phyloP scores from a whole-genome alignment of 2,113 vertebrate genomes.

The Polypterus senegalus region DNA sequence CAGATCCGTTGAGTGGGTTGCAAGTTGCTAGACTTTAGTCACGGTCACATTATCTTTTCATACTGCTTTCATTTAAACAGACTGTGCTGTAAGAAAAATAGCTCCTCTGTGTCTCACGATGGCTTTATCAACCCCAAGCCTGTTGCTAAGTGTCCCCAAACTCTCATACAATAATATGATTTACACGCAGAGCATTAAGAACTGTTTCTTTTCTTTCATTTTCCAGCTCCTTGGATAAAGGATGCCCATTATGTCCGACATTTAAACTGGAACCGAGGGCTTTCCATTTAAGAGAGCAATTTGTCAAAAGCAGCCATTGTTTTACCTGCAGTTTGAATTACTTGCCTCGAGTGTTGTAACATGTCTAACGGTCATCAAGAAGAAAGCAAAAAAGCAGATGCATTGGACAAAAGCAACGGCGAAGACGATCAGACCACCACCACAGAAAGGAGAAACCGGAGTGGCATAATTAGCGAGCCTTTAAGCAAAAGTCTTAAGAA shows the following conservation, averaged over 20 bases:
- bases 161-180: neutral
- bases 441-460: slow-evolving; percentile 81
- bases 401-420: slow-evolving; percentile 57
- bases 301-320: slow-evolving; percentile 29
- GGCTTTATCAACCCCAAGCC: neutral
- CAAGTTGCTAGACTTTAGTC: slow-evolving; percentile 2
- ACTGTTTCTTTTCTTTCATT: slow-evolving; percentile 23
- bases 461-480: slow-evolving; percentile 92
- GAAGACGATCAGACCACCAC: slow-evolving; percentile 59
- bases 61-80: neutral
- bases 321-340: slow-evolving; percentile 33
- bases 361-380: slow-evolving; percentile 83
- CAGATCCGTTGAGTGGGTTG: neutral
- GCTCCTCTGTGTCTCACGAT: neutral
- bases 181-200: slow-evolving; percentile 1
- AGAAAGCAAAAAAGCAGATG: slow-evolving; percentile 63
- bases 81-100: neutral
- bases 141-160: slow-evolving; percentile 9
- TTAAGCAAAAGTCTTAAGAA: slow-evolving; percentile 95
- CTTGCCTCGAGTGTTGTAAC: slow-evolving; percentile 48
- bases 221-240: slow-evolving; percentile 40
- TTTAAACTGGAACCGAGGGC: slow-evolving; percentile 42
- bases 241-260: slow-evolving; percentile 46
- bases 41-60: slow-evolving; percentile 8
- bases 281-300: slow-evolving; percentile 37